Evolutionary conservation across 2,888 invertebrate genomes (phyloP).

Genomic region (Ochlodes sylvanus): DNA sequence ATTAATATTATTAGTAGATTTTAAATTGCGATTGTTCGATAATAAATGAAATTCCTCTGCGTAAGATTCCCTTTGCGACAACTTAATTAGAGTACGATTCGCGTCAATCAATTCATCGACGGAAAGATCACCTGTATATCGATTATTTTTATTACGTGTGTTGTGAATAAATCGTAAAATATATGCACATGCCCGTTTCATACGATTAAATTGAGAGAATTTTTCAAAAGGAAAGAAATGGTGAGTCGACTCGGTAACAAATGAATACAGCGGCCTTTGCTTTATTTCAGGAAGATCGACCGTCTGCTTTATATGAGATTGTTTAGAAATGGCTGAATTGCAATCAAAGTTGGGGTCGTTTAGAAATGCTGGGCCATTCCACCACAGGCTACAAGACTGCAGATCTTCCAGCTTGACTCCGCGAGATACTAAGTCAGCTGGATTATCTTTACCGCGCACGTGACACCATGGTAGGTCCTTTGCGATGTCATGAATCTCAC

Average conservation of each 20-base stretch:
- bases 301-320: no score
- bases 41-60: no score
- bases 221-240: no score
- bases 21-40: no score
- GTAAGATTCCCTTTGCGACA: no score
- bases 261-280: no score
- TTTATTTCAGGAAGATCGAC: no score
- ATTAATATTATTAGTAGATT: no score
- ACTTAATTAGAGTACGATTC: not conserved
- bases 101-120: conserved; percentile 11
- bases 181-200: conserved; percentile 8
- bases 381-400: not conserved
- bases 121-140: not conserved
- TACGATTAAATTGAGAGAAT: conserved; percentile 8
- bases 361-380: conserved; percentile 1
- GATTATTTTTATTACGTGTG: conserved; percentile 8
- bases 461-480: conserved; percentile 9
- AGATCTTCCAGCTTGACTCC: conserved; percentile 2
- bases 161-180: conserved; percentile 11
- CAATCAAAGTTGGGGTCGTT: no score
- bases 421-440: conserved; percentile 10
- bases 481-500: conserved; percentile 10
- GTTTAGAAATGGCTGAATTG: no score
- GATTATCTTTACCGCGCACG: conserved; percentile 1
- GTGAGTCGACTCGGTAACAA: no score